These are phyloP conservation scores for Pagetopsis macropterus DNA, from an alignment of 2,797 vertebrate genomes.

Conservation along the genomic window DNA sequence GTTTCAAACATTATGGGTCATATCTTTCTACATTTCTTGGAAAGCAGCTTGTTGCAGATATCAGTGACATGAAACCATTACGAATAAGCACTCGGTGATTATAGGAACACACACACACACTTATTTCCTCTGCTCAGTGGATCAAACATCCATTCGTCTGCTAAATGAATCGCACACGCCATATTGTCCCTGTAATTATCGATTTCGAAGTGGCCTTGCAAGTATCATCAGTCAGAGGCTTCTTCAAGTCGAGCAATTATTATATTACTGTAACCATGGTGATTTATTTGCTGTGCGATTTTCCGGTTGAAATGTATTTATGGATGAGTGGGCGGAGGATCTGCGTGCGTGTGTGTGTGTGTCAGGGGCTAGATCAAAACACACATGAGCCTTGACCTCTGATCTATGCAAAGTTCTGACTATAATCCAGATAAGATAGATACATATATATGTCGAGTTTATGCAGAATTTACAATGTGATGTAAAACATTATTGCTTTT, in stretches of 20 bases:
- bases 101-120: background rate
- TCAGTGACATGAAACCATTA: background rate
- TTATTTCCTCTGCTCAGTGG: background rate
- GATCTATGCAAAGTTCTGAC: background rate
- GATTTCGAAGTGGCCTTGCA: slow-evolving; percentile 55
- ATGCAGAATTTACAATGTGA: background rate
- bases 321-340: slow-evolving; percentile 68
- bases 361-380: slow-evolving; percentile 42
- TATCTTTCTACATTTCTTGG: background rate
- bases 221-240: slow-evolving; percentile 61
- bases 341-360: slow-evolving; percentile 30
- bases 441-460: background rate
- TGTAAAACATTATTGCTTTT: background rate
- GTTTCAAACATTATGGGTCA: background rate
- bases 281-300: slow-evolving; percentile 71
- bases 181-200: slow-evolving; percentile 50
- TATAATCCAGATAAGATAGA: background rate
- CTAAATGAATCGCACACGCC: slow-evolving; percentile 21
- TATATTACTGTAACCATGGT: slow-evolving; percentile 76
- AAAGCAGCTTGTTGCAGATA: background rate
- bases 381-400: slow-evolving; percentile 18
- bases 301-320: slow-evolving; percentile 68
- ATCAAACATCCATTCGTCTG: slow-evolving; percentile 32
- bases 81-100: slow-evolving; percentile 1
- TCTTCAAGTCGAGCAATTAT: slow-evolving; percentile 63